phyloP scores from a whole-genome alignment of 2,113 vertebrate species.

The Ammodramus savannarum region DNA sequence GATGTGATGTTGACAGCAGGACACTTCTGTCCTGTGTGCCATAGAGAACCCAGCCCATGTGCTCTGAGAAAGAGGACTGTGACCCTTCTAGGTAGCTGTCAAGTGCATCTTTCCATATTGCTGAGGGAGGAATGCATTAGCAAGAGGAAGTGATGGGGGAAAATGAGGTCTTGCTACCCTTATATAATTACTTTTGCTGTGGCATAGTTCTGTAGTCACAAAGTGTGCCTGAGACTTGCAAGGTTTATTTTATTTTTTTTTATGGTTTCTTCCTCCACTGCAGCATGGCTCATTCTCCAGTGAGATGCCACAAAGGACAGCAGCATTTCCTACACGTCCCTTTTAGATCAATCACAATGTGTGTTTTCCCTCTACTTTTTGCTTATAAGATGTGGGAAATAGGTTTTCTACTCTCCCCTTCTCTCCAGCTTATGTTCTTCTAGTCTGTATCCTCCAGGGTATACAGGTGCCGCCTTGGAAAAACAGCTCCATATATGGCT shows the following conservation, averaged over 20 bases:
- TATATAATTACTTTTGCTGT: constrained; percentile 17
- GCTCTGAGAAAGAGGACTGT: neutral
- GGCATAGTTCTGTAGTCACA: neutral
- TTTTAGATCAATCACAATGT: neutral
- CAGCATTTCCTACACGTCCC: neutral
- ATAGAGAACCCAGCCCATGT: neutral
- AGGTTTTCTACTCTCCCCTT: neutral
- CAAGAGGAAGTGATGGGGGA: neutral
- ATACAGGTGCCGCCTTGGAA: neutral
- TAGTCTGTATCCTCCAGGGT: neutral
- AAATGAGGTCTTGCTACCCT: neutral
- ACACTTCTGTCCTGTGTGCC: neutral
- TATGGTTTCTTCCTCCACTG: neutral
- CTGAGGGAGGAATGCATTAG: neutral
- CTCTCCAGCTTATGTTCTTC: neutral
- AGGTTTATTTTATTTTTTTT: neutral
- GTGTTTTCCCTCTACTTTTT: neutral
- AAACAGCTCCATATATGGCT: neutral
- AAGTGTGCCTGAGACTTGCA: neutral
- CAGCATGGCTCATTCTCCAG: neutral
- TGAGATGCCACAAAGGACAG: neutral
- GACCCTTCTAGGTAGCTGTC: neutral
- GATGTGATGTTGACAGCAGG: neutral
- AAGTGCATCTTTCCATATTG: neutral
- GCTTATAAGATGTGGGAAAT: neutral